Evolutionary conservation across 2,888 invertebrate genomes (phyloP), one percentile per base, ranked within the genome.

Genomic region (Neria commutata): DNA sequence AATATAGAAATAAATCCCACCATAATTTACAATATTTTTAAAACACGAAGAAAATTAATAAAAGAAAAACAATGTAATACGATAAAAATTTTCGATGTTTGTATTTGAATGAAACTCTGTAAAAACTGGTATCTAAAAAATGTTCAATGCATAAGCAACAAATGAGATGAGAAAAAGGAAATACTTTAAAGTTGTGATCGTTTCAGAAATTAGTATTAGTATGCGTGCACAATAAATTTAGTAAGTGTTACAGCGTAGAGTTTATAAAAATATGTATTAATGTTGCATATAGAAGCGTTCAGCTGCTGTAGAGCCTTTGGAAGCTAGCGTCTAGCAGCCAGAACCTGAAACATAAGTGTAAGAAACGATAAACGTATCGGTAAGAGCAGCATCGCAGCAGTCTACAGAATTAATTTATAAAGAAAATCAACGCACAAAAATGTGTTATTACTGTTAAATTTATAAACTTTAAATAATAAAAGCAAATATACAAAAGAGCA

Each of bases 11-110:
- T 70, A 67, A 70, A 79, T 78, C 79, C 79, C 79, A 79, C 78
- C 79, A 79, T 78, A 75, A 73, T 79, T 79, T 79, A 78, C 78
- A 78, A 75, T 71, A 76, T 68, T 69, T 66, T 69, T 68, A 62
- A 70, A 59, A 65, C 64, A 63, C 11, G 29, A n/a, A n/a, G 21
- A 42, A 42, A 21, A 19, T 42, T 42, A 19, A 3, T 42, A 42
- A 42, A 14, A 8, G n/a, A 5, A 37, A 37, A 37, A 37, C 37
- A 37, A 45, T 42, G 14, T 17, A 52, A 52, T 25, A 24, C 40
- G 17, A 26, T 42, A 4, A n/a, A n/a, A 49, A 49, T 49, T 45
- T 45, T 21, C 5, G 16, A 21, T 19, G 19, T 45, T 16, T 49
- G 17, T 49, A 49, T 17, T 29, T 33, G 19, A 26, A 17, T 49